Base-by-base conservation (phyloP, 2,888 invertebrate species). In the Sylvicola cinctus region DNA sequence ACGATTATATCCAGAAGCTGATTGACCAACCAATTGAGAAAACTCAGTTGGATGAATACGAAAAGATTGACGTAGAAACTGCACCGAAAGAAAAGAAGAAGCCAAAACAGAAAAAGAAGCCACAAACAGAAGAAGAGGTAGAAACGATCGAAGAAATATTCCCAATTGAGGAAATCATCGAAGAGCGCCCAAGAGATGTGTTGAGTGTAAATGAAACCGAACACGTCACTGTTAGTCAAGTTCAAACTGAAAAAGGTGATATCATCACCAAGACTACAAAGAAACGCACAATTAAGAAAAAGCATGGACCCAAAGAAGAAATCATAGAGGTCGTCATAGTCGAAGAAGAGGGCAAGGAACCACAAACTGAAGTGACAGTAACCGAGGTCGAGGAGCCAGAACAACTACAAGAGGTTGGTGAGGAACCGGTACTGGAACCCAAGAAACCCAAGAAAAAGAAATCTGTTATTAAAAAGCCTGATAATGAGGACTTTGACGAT, bases 291-390 rank as follows among this genome's bases (percentile, higher is more conserved):
- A 54, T 54, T 2, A 60, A 52, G 38, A 57, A 51, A 38, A 46
- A 45, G 31, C 48, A 46, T 25, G 56, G 50, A 2, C 44, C 43
- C 2, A 51, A 53, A 31, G 42, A 51, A 36, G 51, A 55, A 44
- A 41, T 54, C 1, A 59, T 57, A 0, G 58, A 52, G 45, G 56
- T 57, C n/a, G 49, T 48, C 2, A 58, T 56, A 0, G 40, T 52
- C 11, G 48, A 56, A 42, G 29, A 50, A 39, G 34, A 54, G 51
- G 41, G 49, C 46, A 45, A 56, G 50, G 39, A 43, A 35, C 54
- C 54, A 7, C 39, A 50, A 32, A 47, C 46, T 4, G 47, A 46
- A 5, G 41, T 44, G 1, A 54, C 50, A 34, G 50, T 58, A 3
- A 45, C 47, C 29, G 36, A 32, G 12, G 23, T 17, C 8, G 31